Conservation (phyloP, 2,888 invertebrate species). For the Meandrusa payeni region DNA sequence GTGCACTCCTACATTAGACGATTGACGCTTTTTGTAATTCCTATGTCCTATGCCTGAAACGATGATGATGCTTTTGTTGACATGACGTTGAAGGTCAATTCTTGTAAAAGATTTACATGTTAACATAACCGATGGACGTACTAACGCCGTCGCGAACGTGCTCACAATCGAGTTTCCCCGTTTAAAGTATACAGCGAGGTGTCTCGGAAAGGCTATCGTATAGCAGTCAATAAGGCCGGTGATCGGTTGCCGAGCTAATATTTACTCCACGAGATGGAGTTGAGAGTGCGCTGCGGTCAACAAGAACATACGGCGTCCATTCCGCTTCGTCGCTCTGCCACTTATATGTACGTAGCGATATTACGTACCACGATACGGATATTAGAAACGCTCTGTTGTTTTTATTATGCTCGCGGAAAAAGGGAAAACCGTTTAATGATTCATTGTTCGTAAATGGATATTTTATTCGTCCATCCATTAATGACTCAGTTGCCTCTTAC, state of each 20-base stretch:
- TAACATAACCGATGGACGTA: no score
- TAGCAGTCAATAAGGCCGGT: slow-evolving; percentile 56
- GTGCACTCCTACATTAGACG: no score
- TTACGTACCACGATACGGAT: slow-evolving; percentile 20
- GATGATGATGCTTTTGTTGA: no score
- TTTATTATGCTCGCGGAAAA: slow-evolving; percentile 24
- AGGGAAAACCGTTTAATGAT: slow-evolving; percentile 23
- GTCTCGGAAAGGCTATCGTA: slow-evolving; percentile 59
- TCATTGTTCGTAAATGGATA: slow-evolving; percentile 19
- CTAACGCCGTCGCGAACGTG: no score
- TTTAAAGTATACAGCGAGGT: slow-evolving; percentile 44
- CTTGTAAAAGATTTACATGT: no score
- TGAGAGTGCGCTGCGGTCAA: slow-evolving; percentile 51
- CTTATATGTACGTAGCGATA: slow-evolving; percentile 15
- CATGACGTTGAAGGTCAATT: no score
- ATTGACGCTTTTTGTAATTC: no score
- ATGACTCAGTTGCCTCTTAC: slow-evolving; percentile 11
- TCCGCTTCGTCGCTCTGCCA: slow-evolving; percentile 21
- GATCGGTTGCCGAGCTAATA: slow-evolving; percentile 66
- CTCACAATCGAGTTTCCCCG: slow-evolving; percentile 30
- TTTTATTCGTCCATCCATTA: slow-evolving; percentile 17
- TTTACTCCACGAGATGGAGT: slow-evolving; percentile 56
- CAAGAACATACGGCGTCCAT: slow-evolving; percentile 54
- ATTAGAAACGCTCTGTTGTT: slow-evolving; percentile 23
- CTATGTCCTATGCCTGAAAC: no score